phyloP scores from a whole-genome alignment of 30 jellyfish, hydroid and myxozoan genomes.

The Pseudorhiza aurosa region DNA sequence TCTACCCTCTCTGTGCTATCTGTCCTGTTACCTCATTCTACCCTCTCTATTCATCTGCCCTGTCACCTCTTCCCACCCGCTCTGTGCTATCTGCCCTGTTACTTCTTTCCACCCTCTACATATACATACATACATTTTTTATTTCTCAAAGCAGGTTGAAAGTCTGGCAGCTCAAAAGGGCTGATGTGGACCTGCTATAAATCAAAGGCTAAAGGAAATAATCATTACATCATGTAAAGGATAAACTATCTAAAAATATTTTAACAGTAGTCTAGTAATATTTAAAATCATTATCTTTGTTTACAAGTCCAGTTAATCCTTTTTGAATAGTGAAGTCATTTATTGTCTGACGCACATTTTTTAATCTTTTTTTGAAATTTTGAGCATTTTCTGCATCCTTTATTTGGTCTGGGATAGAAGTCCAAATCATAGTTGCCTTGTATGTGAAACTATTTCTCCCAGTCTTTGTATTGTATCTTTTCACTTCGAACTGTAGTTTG shows the following conservation, averaged over 20 bases:
- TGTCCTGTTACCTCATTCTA: no score
- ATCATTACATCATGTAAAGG: background rate
- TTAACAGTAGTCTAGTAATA: conserved; percentile 21
- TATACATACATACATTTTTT: conserved; percentile 9
- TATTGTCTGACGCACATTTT: conserved; percentile 40
- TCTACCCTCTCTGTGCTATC: no score
- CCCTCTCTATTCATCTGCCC: no score
- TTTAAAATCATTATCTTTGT: conserved; percentile 12
- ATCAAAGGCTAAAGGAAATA: background rate
- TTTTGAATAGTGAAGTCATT: conserved; percentile 23
- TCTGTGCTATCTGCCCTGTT: no score
- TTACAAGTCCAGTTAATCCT: no score
- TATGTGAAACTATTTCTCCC: conserved; percentile 53
- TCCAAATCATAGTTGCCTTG: conserved; percentile 48
- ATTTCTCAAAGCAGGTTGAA: background rate
- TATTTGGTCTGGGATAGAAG: conserved; percentile 45
- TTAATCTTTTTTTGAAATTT: conserved; percentile 30
- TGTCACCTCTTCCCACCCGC: no score
- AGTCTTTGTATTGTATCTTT: conserved; percentile 55
- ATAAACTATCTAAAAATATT: background rate
- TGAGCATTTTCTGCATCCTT: conserved; percentile 33
- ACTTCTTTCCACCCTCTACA: no score
- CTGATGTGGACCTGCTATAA: conserved; percentile 8
- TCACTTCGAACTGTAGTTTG: conserved; percentile 56
- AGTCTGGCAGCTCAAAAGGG: conserved; percentile 13